Conservation (phyloP, 2,797 vertebrate species). For the Gastrophryne carolinensis region DNA sequence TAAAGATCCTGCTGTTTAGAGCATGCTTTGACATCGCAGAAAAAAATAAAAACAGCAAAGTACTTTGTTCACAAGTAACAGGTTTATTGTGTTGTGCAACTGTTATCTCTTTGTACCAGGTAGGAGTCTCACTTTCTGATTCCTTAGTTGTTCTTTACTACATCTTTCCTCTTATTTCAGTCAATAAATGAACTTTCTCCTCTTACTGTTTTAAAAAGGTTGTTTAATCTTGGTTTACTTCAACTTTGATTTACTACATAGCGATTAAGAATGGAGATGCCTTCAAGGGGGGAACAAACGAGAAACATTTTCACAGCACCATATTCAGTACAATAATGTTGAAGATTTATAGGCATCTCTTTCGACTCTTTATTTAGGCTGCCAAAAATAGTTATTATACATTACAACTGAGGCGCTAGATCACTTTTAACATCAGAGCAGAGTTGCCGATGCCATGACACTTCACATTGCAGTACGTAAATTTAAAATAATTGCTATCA, state of each 20-base stretch:
- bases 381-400: conserved; percentile 49
- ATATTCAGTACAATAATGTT: conserved; percentile 46
- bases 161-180: conserved; percentile 10
- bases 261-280: conserved; percentile 54
- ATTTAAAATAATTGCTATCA: conserved; percentile 2
- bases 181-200: conserved; percentile 43
- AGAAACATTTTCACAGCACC: conserved; percentile 41
- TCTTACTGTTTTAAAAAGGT: conserved; percentile 29
- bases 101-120: background rate
- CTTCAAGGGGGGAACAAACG: conserved; percentile 43
- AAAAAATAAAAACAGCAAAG: background rate
- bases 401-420: conserved; percentile 24
- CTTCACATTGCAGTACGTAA: background rate
- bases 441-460: conserved; percentile 3
- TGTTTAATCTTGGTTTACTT: conserved; percentile 49
- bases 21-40: no score
- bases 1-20: no score
- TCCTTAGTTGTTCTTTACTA: background rate
- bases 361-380: conserved; percentile 41
- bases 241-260: conserved; percentile 47
- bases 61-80: background rate
- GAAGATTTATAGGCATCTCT: conserved; percentile 43
- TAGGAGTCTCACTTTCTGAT: background rate
- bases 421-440: conserved; percentile 33
- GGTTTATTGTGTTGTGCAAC: no score